A percentile compares a stretch with the other conserved stretches of the same genome.
Evolutionary conservation across 2,797 vertebrate species (phyloP).

Genomic region (Halcyon chelicuti): DNA sequence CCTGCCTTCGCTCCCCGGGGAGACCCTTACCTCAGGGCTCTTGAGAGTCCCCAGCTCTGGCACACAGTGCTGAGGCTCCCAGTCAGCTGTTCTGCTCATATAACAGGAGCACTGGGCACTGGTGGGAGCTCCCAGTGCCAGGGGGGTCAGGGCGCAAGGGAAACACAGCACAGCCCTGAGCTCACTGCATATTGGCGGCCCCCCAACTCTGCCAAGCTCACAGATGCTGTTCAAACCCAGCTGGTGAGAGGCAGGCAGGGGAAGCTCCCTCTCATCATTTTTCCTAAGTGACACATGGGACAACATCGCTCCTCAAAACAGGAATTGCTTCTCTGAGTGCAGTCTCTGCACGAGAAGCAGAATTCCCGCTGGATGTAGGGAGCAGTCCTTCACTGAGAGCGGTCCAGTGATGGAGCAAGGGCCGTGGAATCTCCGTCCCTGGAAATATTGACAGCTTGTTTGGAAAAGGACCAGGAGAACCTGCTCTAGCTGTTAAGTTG

Average conservation of each 20-base stretch:
- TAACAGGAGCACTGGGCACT: not conserved
- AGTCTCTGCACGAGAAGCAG: not conserved
- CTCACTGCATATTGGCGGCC: accelerated
- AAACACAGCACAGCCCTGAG: accelerated
- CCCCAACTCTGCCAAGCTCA: not conserved
- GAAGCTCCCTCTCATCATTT: not conserved
- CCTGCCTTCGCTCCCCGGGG: not conserved
- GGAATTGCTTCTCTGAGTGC: not conserved
- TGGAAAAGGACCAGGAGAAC: not conserved
- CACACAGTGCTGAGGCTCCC: accelerated
- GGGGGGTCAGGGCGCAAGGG: accelerated
- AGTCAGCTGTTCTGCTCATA: accelerated
- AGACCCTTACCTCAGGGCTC: not conserved
- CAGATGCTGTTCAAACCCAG: not conserved
- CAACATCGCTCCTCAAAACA: not conserved
- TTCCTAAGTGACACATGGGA: not conserved
- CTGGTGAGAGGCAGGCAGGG: no score
- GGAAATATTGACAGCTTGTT: not conserved
- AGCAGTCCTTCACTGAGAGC: not conserved
- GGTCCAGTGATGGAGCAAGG: not conserved
- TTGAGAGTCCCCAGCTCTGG: not conserved
- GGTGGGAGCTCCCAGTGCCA: accelerated
- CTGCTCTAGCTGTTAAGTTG: not conserved
- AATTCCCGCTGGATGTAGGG: not conserved
- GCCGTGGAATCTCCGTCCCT: not conserved